phyloP scores from a whole-genome alignment of 2,797 vertebrate genomes.

The Hippopotamyrus pictus region DNA sequence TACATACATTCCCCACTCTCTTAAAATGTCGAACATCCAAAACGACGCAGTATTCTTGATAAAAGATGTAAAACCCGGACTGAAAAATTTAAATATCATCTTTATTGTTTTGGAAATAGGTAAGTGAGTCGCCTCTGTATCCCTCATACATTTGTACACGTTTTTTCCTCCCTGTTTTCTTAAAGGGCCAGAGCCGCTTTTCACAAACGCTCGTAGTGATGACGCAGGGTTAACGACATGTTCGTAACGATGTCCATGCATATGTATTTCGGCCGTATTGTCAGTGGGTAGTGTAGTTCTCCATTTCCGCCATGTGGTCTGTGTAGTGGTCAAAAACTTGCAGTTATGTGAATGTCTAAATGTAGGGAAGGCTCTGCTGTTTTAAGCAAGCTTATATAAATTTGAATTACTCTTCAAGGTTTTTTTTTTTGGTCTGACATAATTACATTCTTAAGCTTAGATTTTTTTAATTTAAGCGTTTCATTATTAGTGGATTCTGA shows the following conservation, averaged over 20 bases:
- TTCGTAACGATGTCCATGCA: background rate
- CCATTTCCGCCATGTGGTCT: background rate
- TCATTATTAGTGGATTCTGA: background rate
- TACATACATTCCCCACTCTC: slow-evolving; percentile 14
- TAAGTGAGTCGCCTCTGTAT: slow-evolving; percentile 63
- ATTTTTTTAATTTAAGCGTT: background rate
- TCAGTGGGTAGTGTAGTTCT: slow-evolving; percentile 11
- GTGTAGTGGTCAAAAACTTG: background rate
- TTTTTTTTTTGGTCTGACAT: background rate
- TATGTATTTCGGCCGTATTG: background rate
- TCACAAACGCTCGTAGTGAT: slow-evolving; percentile 4
- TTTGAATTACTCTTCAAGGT: background rate
- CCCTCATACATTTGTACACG: slow-evolving; percentile 27
- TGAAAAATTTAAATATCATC: slow-evolving; percentile 96
- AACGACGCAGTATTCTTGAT: slow-evolving; percentile 76
- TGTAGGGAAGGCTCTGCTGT: background rate
- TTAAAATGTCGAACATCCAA: slow-evolving; percentile 65
- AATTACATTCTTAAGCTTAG: background rate
- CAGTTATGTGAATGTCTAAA: background rate
- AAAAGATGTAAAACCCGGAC: slow-evolving; percentile 94
- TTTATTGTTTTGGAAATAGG: slow-evolving; percentile 99
- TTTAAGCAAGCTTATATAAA: background rate
- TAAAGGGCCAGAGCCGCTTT: slow-evolving; percentile 42
- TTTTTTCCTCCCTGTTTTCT: slow-evolving; percentile 33
- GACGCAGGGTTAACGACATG: slow-evolving; percentile 13